Base-by-base conservation (phyloP, 2,888 invertebrate species). In the Nezara viridula region DNA sequence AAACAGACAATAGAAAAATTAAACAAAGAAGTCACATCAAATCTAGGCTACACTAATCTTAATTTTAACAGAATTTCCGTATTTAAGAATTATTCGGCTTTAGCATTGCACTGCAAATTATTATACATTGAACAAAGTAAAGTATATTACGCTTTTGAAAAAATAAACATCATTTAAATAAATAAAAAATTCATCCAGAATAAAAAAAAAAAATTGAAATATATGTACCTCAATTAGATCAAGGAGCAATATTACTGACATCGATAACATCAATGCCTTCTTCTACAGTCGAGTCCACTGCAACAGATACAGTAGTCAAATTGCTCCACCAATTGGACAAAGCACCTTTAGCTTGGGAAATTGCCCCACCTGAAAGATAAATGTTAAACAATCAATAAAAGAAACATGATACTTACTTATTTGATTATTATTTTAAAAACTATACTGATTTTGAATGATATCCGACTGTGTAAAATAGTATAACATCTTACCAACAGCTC, bases 311-410 rank as follows among this genome's bases (percentile, higher is more conserved):
- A 32, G 90, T 90, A 32, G 95, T 95, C 86, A 96, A 93, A 47
- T 95, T 95, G 92, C 95, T 96, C 97, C 97, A 97, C 97, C 97
- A 97, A 92, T 95, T 97, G 0, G 97, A 95, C 88, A 98, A 95
- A 0, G 97, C 97, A 27, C 97, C 97, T 92, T 96, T 96, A 85
- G 98, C 98, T 93, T 97, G 96, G n/a, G 96, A 96, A 90, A 98
- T 93, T 81, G 97, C 98, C 52, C 97, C 98, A 91, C 97, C 97
- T 94, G 27, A 37, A 73, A 73, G 27, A 73, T 37, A 73, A 73
- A 19, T 32, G 16, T 21, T 19, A 60, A 5, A 0, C 14, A 4
- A 73, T 73, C 9, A 73, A 60, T 32, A 60, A 60, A 32, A 60
- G 19, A 60, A 55, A 55, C 24, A 55, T 55, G 10, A 7, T 7